Conservation (phyloP, 1,140 invertebrate genomes). For the Atta texana region DNA sequence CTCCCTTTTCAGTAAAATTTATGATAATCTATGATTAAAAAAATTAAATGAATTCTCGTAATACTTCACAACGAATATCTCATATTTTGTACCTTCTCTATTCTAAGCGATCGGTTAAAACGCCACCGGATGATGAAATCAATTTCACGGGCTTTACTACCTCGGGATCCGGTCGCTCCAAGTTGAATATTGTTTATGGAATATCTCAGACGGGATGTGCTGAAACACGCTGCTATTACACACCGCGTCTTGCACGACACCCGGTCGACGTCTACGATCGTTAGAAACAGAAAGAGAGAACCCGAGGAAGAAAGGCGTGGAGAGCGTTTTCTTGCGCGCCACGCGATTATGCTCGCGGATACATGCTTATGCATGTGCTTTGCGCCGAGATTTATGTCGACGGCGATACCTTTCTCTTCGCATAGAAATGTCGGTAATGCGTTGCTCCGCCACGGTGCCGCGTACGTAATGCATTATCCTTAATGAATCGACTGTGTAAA, state of each 20-base stretch:
- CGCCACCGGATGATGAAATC: slow-evolving; percentile 31
- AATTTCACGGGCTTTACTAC: slow-evolving; percentile 47
- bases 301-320: slow-evolving; percentile 41
- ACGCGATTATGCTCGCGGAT: slow-evolving; percentile 60
- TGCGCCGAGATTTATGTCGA: slow-evolving; percentile 67
- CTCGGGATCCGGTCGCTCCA: not conserved
- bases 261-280: slow-evolving; percentile 35
- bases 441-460: slow-evolving; percentile 8
- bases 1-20: too few species aligned
- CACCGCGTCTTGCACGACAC: slow-evolving; percentile 30
- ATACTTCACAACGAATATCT: not conserved
- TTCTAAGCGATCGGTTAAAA: slow-evolving; percentile 10
- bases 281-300: slow-evolving; percentile 49
- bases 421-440: slow-evolving; percentile 71
- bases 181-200: slow-evolving; percentile 50
- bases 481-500: slow-evolving; percentile 64
- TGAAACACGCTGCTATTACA: slow-evolving; percentile 8
- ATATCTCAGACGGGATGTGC: slow-evolving; percentile 43
- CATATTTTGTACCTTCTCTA: not conserved
- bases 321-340: slow-evolving; percentile 50
- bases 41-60: not conserved
- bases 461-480: slow-evolving; percentile 57
- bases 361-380: slow-evolving; percentile 65
- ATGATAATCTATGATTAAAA: not conserved
- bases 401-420: slow-evolving; percentile 71